Percentiles rank a stretch among this genome's conserved stretches.
Conservation (phyloP, 1,140 invertebrate species). For the Bombus confusus region DNA sequence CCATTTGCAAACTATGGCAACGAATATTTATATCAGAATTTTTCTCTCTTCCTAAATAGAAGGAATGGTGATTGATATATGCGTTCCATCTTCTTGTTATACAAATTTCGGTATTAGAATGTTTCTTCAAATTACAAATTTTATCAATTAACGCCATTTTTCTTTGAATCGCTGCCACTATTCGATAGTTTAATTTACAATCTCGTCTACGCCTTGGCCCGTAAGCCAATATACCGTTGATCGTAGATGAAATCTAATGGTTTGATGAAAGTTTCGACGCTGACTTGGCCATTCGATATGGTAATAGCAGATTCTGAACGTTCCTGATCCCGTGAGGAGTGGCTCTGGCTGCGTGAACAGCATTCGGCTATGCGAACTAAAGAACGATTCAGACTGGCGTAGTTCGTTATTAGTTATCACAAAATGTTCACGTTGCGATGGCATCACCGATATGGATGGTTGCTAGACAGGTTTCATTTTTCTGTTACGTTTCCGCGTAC, state of each 20-base stretch:
- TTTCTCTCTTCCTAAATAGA: too few species aligned
- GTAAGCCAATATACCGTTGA: background rate
- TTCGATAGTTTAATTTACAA: too few species aligned
- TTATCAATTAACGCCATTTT: too few species aligned
- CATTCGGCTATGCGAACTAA: background rate
- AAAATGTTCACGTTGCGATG: background rate
- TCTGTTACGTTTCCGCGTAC: background rate
- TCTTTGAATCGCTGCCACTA: too few species aligned
- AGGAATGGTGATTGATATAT: too few species aligned
- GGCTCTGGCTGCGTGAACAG: conserved; percentile 23
- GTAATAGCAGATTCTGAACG: conserved; percentile 22
- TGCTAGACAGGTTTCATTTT: conserved; percentile 1
- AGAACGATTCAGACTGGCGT: background rate
- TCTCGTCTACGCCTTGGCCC: too few species aligned
- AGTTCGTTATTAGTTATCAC: conserved; percentile 4
- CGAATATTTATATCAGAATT: too few species aligned
- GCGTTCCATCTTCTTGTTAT: too few species aligned
- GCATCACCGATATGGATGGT: background rate
- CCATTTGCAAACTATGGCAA: too few species aligned
- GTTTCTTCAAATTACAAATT: too few species aligned
- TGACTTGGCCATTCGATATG: too few species aligned
- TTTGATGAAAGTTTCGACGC: background rate
- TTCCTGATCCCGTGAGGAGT: conserved; percentile 31
- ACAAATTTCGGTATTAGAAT: too few species aligned
- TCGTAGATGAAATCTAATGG: background rate